A percentile compares a stretch with the other conserved stretches of the same genome.
Evolutionary conservation across 1,140 invertebrate species (phyloP).

Genomic region (Mylabris phalerata): DNA sequence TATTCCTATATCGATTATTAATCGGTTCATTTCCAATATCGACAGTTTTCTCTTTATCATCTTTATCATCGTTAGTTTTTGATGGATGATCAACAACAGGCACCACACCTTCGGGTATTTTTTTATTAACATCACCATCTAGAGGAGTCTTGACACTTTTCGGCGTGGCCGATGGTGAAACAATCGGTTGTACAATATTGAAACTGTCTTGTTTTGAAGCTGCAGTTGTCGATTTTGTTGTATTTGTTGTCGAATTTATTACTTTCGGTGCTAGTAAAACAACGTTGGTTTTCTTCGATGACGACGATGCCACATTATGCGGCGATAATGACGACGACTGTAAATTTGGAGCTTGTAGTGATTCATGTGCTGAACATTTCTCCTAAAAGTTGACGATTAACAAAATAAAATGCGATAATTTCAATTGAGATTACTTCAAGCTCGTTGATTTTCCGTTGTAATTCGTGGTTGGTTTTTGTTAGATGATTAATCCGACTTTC

Average conservation of each 20-base stretch:
- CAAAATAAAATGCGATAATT: not conserved
- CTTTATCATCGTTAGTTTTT: conserved; percentile 18
- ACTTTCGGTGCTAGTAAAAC: conserved; percentile 10
- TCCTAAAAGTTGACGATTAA: not conserved
- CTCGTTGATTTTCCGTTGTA: conserved; percentile 22
- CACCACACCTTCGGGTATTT: conserved; percentile 32
- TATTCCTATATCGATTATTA: conserved; percentile 24
- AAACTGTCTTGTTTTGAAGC: conserved; percentile 19
- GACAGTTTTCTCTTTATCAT: conserved; percentile 25
- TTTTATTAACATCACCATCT: conserved; percentile 14
- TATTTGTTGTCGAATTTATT: conserved; percentile 3
- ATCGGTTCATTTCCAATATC: conserved; percentile 7
- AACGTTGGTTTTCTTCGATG: not conserved
- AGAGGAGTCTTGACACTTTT: conserved; percentile 18
- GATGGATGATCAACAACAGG: conserved; percentile 26
- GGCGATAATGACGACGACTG: not conserved
- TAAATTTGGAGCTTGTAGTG: not conserved
- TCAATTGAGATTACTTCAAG: conserved; percentile 19
- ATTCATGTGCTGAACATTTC: conserved; percentile 9
- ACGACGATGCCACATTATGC: not conserved
- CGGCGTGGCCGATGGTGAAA: conserved; percentile 28
- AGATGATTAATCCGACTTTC: conserved; percentile 25
- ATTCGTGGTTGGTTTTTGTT: conserved; percentile 22
- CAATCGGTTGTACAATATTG: conserved; percentile 24
- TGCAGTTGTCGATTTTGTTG: conserved; percentile 11